These are phyloP conservation scores for Clamator glandarius DNA, from an alignment of 2,797 vertebrate species.

Conservation along the genomic window DNA sequence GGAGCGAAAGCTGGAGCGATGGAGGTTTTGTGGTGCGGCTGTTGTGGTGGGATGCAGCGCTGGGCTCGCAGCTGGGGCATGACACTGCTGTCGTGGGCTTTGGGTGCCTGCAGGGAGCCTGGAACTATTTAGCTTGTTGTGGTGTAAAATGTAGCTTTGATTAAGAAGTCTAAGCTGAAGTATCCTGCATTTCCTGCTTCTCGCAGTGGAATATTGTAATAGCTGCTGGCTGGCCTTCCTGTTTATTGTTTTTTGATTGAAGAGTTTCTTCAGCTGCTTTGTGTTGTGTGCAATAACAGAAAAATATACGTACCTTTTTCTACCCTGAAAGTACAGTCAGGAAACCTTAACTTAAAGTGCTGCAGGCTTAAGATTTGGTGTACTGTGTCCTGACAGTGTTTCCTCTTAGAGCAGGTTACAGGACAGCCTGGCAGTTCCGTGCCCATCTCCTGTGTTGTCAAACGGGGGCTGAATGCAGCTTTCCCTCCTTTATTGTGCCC, in stretches of 20 bases:
- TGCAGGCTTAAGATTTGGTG: not conserved
- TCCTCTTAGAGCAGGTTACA: not conserved
- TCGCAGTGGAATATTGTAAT: fast-evolving
- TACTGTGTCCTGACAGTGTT: fast-evolving
- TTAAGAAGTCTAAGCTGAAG: not conserved
- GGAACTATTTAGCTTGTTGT: no score
- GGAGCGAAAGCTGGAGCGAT: not conserved
- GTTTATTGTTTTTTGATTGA: no score
- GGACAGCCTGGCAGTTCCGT: not conserved
- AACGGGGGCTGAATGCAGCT: not conserved
- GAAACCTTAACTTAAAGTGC: not conserved
- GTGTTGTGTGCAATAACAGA: not conserved
- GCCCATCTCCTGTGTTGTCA: not conserved
- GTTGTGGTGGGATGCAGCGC: no score
- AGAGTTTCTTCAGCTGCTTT: not conserved
- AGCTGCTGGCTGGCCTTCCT: not conserved
- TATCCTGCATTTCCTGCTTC: not conserved
- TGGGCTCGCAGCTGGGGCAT: fast-evolving
- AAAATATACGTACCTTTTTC: fast-evolving
- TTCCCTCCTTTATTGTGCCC: not conserved
- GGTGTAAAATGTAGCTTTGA: not conserved
- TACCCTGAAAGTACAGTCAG: not conserved
- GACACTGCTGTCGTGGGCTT: no score
- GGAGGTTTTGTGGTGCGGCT: no score
- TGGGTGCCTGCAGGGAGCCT: no score